Conservation (phyloP, 2,113 vertebrate genomes). For the Neotoma lepida region DNA sequence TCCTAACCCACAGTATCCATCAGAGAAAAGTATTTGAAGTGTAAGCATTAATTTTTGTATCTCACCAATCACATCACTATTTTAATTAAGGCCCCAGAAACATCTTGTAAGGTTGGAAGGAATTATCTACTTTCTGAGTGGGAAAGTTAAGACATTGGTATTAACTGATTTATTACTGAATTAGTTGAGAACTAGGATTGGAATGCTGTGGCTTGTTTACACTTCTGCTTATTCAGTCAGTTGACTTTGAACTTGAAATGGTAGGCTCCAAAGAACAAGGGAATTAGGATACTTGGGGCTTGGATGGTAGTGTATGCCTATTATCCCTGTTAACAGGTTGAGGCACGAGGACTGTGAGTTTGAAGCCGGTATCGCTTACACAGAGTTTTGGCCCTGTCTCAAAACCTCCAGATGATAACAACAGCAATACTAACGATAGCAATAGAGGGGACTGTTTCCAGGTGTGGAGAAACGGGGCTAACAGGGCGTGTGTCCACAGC, state of each 20-base stretch:
- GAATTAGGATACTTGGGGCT: not conserved
- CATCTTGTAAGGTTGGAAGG: conserved; percentile 30
- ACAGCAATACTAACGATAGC: not conserved
- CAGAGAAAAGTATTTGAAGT: conserved; percentile 27
- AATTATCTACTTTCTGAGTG: conserved; percentile 9
- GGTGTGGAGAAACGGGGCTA: not conserved
- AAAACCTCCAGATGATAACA: not conserved
- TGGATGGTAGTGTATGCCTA: not conserved
- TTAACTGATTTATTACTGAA: conserved; percentile 7
- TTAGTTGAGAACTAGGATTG: not conserved
- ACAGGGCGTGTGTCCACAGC: not conserved
- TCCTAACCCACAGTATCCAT: not conserved
- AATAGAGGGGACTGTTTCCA: not conserved
- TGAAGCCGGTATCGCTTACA: not conserved
- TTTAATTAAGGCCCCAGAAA: not conserved
- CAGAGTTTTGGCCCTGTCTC: not conserved
- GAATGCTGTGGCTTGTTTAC: conserved; percentile 39
- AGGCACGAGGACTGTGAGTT: not conserved
- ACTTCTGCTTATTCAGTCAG: not conserved
- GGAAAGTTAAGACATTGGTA: conserved; percentile 30
- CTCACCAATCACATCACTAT: not conserved
- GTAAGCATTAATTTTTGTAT: conserved; percentile 43
- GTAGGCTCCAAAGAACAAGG: not conserved
- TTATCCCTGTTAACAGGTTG: not conserved
- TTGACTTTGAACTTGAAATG: conserved; percentile 38